Conservation (phyloP, 2,113 vertebrate species). For the Euleptes europaea region DNA sequence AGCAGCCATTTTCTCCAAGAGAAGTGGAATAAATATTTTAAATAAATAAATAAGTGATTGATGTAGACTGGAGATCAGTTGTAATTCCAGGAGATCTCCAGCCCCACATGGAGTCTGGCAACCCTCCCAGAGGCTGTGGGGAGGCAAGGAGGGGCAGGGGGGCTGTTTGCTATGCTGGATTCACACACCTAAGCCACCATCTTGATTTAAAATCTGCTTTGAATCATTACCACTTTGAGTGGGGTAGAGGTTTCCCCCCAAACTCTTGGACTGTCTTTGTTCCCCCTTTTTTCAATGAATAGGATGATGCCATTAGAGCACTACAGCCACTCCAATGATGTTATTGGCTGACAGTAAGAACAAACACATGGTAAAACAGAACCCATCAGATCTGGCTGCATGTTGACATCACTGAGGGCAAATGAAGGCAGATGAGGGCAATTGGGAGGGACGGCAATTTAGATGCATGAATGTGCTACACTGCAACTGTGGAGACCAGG, state of each 20-base stretch:
- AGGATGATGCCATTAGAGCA: too few relatives aligned
- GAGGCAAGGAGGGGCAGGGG: neutral
- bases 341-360: neutral
- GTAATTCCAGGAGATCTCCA: too few relatives aligned
- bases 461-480: neutral
- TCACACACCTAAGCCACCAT: neutral
- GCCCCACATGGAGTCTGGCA: too few relatives aligned
- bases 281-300: neutral
- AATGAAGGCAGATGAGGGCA: neutral
- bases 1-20: too few relatives aligned
- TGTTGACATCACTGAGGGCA: neutral
- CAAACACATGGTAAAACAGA: neutral
- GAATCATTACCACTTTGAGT: neutral
- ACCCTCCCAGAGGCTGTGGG: neutral
- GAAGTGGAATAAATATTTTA: too few relatives aligned
- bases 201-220: neutral
- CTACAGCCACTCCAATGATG: neutral
- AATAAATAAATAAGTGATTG: too few relatives aligned
- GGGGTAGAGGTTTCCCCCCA: neutral
- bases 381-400: neutral
- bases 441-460: neutral
- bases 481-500: too few relatives aligned
- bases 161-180: neutral
- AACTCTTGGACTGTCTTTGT: neutral
- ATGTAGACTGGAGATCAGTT: too few relatives aligned